Base-by-base conservation (phyloP, 2,797 vertebrate genomes). In the Oreortyx pictus region DNA sequence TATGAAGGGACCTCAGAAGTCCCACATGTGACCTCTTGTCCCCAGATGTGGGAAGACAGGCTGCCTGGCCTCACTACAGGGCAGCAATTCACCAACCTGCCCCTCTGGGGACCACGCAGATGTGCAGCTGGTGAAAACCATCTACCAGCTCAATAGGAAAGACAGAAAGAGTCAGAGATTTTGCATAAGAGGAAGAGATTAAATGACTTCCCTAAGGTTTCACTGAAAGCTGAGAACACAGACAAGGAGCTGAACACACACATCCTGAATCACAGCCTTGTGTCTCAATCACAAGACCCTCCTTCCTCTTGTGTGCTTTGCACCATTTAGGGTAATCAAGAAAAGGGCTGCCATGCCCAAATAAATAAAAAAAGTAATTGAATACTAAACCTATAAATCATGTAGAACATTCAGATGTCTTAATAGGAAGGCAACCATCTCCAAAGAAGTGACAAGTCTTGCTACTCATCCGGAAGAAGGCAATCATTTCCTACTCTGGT, bases 201-300 rank as follows among this genome's bases (percentile, higher is more conserved):
- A 4, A 92, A 88, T 73, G 59, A 95, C 66, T 94, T 94, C 68
- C 76, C n/a, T 73, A 67, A 66, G 73, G 62, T 86, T 93, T 92
- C 81, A 83, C 93, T 83, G 79, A 85, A 85, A 86, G 78, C 79
- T 87, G 73, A 64, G 31, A 78, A 72, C n/a, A 72, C 54, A 19
- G 57, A 71, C 39, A 47, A 82, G 66, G 70, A 93, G 68, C 56
- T 88, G 88, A 89, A 93, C 81, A 78, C 94, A 91, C 2, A 0
- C 5, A 3, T 81, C 88, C 68, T 94, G 94, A 93, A 90, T 94
- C 94, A 93, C 44, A 81, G 72, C n/a, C 22, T 24, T 90, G 74
- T 11, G 2, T 71, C 46, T 81, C 66, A 81, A 81, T 93, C 90
- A 93, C 76, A 90, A 92, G 92, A 92, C 13, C 49, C 67, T 92